Percentiles rank a stretch among this genome's conserved stretches.
These are phyloP conservation scores for Megamerina dolium DNA, from an alignment of 2,888 invertebrate species.

Conservation along the genomic window DNA sequence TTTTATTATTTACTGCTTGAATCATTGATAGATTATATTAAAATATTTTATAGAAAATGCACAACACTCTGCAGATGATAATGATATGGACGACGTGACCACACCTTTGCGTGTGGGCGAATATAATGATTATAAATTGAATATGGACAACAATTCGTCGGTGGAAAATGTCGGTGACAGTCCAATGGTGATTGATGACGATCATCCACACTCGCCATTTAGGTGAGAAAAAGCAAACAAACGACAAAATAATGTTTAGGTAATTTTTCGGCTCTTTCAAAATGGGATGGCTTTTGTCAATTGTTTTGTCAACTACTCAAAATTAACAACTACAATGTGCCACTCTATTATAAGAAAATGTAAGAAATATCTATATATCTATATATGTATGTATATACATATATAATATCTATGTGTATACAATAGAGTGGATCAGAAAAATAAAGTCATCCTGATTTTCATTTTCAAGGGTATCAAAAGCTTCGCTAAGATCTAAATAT, in stretches of 20 bases:
- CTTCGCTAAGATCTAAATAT: too few relatives aligned
- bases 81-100: conserved; percentile 45
- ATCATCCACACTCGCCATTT: conserved; percentile 46
- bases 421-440: too few relatives aligned
- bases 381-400: too few relatives aligned
- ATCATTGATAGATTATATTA: not conserved
- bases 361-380: not conserved
- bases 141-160: conserved; percentile 42
- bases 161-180: conserved; percentile 38
- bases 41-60: conserved; percentile 5
- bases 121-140: conserved; percentile 41
- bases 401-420: too few relatives aligned
- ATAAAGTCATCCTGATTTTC: too few relatives aligned
- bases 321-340: not conserved
- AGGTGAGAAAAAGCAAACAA: conserved; percentile 36
- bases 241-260: conserved; percentile 23
- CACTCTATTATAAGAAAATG: not conserved
- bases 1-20: conserved; percentile 21
- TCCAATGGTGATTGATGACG: conserved; percentile 38
- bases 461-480: too few relatives aligned
- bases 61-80: conserved; percentile 29
- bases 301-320: conserved; percentile 11
- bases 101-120: conserved; percentile 47
- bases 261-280: conserved; percentile 35
- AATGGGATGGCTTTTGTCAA: conserved; percentile 21